Percentiles rank a stretch among this genome's conserved stretches.
Conservation (phyloP, 2,888 invertebrate species). For the Cantharis flavilabris region DNA sequence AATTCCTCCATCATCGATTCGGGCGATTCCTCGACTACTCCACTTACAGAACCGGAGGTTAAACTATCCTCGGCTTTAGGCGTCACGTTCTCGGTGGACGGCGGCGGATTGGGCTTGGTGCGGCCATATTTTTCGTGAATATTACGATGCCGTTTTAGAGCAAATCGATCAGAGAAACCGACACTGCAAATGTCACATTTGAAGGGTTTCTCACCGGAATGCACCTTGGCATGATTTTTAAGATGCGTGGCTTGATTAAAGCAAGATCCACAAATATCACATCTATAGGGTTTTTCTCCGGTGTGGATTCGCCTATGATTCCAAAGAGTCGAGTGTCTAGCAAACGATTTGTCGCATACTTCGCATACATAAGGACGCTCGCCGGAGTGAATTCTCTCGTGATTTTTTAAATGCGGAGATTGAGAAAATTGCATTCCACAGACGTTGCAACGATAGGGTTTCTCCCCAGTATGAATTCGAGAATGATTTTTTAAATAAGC, state of each 20-base stretch:
- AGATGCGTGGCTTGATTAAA: constrained; percentile 89
- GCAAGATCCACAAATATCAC: constrained; percentile 86
- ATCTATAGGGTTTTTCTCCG: constrained; percentile 85
- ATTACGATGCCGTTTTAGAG: constrained; percentile 81
- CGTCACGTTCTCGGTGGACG: constrained; percentile 23
- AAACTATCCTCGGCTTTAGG: not conserved
- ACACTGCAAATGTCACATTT: constrained; percentile 85
- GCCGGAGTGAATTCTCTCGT: constrained; percentile 86
- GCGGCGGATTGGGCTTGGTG: constrained; percentile 55
- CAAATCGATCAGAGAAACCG: constrained; percentile 85
- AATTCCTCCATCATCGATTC: constrained; percentile 22
- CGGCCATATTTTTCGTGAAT: constrained; percentile 87
- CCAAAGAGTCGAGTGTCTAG: constrained; percentile 86
- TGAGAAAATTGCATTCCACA: constrained; percentile 92
- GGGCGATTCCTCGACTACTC: constrained; percentile 22
- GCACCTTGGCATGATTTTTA: constrained; percentile 86
- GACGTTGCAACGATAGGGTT: constrained; percentile 69
- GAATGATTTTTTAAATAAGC: constrained; percentile 90
- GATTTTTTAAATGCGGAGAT: constrained; percentile 86
- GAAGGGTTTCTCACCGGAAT: constrained; percentile 81
- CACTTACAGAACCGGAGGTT: not conserved
- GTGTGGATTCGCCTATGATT: constrained; percentile 88
- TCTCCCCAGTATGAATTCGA: constrained; percentile 79
- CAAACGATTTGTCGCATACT: constrained; percentile 83
- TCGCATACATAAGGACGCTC: constrained; percentile 88